These are phyloP conservation scores for Balaeniceps rex DNA, from an alignment of 2,113 vertebrate genomes.

Conservation along the genomic window DNA sequence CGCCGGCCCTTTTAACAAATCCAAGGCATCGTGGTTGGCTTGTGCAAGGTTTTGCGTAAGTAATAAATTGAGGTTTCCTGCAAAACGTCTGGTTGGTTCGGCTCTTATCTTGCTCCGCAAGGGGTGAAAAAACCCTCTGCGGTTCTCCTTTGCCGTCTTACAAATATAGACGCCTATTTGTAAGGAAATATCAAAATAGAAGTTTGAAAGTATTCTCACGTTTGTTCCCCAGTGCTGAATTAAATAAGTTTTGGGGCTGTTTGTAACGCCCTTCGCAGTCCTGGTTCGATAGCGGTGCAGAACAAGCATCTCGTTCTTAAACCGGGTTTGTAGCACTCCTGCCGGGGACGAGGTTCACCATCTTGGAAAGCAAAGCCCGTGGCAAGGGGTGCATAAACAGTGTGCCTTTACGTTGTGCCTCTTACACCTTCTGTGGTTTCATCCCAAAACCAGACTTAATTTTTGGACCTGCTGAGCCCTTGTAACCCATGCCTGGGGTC, in stretches of 20 bases:
- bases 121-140: conserved; percentile 29
- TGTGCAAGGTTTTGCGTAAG: background rate
- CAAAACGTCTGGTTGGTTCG: conserved; percentile 53
- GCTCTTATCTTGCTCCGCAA: conserved; percentile 41
- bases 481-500: accelerated
- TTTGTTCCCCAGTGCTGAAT: background rate
- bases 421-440: background rate
- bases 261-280: background rate
- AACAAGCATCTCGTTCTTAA: background rate
- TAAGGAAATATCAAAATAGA: conserved; percentile 35
- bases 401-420: background rate
- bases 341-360: background rate
- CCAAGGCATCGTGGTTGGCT: background rate
- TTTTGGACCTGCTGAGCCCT: background rate
- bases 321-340: background rate
- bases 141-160: conserved; percentile 40
- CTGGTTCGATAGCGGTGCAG: background rate
- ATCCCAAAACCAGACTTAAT: background rate
- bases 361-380: background rate
- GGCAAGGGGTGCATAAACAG: background rate
- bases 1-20: conserved; percentile 32
- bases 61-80: conserved; percentile 61
- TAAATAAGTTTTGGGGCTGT: background rate
- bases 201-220: conserved; percentile 1
- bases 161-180: conserved; percentile 24